Conservation (phyloP, 92 coral and sea anemone genomes). For the Umimayanthus chanpuru region DNA sequence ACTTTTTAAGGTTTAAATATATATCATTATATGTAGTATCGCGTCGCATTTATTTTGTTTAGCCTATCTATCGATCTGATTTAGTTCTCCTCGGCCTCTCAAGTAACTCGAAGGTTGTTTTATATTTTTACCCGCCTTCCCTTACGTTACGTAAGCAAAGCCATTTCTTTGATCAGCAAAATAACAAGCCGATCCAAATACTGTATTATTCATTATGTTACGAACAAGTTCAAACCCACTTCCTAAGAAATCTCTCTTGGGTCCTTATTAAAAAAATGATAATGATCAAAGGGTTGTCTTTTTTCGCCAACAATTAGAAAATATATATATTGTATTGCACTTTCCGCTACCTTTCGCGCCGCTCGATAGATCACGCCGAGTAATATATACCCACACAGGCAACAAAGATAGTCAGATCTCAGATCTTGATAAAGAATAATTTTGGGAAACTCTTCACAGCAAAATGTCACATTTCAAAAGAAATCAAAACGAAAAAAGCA, state of each 20-base stretch:
- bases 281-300: neutral
- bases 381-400: neutral
- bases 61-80: neutral
- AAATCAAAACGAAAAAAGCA: neutral
- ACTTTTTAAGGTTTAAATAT: neutral
- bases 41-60: too few species aligned
- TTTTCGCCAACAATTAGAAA: neutral
- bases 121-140: neutral
- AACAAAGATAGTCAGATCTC: neutral
- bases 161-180: slow-evolving; percentile 1
- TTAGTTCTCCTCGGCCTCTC: neutral
- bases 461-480: neutral
- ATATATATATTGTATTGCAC: neutral
- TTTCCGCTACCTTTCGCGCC: neutral
- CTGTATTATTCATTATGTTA: slow-evolving; percentile 29
- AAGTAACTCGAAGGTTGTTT: neutral
- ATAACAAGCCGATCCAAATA: neutral
- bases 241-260: neutral
- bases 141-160: slow-evolving; percentile 3
- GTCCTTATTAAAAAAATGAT: neutral
- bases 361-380: neutral
- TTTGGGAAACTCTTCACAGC: neutral
- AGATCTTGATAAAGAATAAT: neutral
- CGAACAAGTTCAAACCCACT: slow-evolving; percentile 25
- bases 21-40: too few species aligned